Base-by-base conservation (phyloP, 2,797 vertebrate genomes). In the Setipinna tenuifilis region DNA sequence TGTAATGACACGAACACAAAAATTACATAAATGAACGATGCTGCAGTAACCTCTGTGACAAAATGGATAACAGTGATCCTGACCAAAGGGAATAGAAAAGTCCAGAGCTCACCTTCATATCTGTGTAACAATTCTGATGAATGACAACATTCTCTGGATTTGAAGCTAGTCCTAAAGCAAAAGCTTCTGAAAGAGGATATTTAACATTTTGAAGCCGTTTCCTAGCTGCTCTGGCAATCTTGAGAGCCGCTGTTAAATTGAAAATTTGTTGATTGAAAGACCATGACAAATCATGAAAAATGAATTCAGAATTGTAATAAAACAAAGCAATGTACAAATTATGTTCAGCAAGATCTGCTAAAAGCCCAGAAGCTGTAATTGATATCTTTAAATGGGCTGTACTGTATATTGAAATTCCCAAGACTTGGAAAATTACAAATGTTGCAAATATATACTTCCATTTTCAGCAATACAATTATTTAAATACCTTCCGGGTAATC, bases 401-500 rank as follows among this genome's bases (percentile, higher is more conserved):
- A 41, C 35, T 41, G 35, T 41, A 41, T 41, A 41, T 41, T 41
- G 35, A 41, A 41, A 41, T 5, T 41, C 35, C 35, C 35, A 41
- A n/a, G n/a, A n/a, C n/a, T n/a, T n/a, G n/a, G n/a, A n/a, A n/a
- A n/a, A 41, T 41, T 41, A 41, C 35, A 41, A 41, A 41, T 41
- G 35, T 41, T 41, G 5, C 35, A 41, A 41, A 41, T 2, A 41
- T 41, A 41, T 41, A 41, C 35, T 41, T 5, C 35, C 35, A 41
- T 41, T 41, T 41, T 41, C 35, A 41, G 35, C 35, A 41, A 41
- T 41, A 41, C 35, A 41, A 2, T 41, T 41, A 41, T 14, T 54
- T 54, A 9, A 54, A 23, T 87, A 89, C 89, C 86, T 82, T 86
- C 68, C 46, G 87, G 87, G 41, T 84, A 89, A 25, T 88, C 87